Evolutionary conservation across 2,797 vertebrate genomes (phyloP).

Genomic region (Crypturellus tataupa): DNA sequence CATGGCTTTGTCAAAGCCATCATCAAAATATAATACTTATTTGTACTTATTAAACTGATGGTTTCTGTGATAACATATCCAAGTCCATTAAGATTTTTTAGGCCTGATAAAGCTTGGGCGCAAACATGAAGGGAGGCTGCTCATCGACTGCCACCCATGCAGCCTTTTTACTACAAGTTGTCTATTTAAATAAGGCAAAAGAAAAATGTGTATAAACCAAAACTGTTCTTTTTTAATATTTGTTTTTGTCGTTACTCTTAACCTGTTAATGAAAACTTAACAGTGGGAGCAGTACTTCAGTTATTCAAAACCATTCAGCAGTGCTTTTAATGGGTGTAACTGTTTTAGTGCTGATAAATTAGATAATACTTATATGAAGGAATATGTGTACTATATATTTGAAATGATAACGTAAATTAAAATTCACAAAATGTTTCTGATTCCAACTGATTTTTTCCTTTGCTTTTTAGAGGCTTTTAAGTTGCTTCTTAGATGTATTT

Average conservation of each 20-base stretch:
- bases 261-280: background rate
- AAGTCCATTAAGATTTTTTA: background rate
- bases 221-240: accelerated
- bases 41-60: background rate
- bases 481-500: background rate
- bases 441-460: background rate
- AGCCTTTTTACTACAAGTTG: background rate
- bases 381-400: background rate
- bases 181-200: background rate
- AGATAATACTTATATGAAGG: background rate
- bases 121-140: background rate
- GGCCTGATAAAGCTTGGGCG: background rate
- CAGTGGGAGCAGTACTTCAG: background rate
- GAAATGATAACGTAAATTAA: background rate
- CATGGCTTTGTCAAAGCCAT: background rate
- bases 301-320: background rate
- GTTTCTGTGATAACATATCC: accelerated
- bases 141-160: background rate
- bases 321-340: background rate
- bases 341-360: background rate
- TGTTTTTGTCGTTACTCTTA: background rate
- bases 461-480: background rate
- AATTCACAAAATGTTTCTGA: background rate
- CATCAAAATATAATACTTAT: background rate
- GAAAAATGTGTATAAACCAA: background rate